phyloP scores from a whole-genome alignment of 2,797 vertebrate genomes.

The Tinamus major region DNA sequence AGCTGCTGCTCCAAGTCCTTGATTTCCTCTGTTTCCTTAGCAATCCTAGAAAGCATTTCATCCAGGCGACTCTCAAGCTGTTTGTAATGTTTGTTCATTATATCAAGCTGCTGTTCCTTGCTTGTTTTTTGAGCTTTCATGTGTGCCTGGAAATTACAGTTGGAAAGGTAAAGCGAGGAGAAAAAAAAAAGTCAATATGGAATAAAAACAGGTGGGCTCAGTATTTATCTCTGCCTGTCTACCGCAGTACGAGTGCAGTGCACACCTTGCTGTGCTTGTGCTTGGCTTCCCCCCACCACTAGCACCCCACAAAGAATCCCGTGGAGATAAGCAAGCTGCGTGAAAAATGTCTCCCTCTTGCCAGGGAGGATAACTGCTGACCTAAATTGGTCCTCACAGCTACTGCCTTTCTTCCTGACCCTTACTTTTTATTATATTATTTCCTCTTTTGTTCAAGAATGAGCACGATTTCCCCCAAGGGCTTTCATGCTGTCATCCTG shows the following conservation, averaged over 20 bases:
- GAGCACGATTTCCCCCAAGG: slow-evolving; percentile 30
- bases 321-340: neutral
- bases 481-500: slow-evolving; percentile 24
- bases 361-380: neutral
- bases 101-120: slow-evolving; percentile 83
- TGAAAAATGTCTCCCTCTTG: neutral
- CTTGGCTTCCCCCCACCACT: neutral
- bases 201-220: neutral
- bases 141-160: slow-evolving; percentile 77
- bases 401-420: neutral
- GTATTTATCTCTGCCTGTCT: neutral
- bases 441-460: slow-evolving; percentile 36
- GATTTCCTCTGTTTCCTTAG: slow-evolving; percentile 92
- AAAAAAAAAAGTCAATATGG: neutral
- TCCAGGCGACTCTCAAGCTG: slow-evolving; percentile 88
- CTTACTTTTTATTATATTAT: neutral
- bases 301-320: neutral
- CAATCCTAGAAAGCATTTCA: slow-evolving; percentile 88
- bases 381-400: neutral
- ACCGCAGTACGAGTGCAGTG: neutral
- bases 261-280: neutral
- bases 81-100: slow-evolving; percentile 85
- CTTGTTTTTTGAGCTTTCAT: slow-evolving; percentile 80
- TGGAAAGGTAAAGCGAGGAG: neutral
- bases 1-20: slow-evolving; percentile 94